These are phyloP conservation scores for Philaethria dido DNA, from an alignment of 2,888 invertebrate genomes.

Conservation along the genomic window DNA sequence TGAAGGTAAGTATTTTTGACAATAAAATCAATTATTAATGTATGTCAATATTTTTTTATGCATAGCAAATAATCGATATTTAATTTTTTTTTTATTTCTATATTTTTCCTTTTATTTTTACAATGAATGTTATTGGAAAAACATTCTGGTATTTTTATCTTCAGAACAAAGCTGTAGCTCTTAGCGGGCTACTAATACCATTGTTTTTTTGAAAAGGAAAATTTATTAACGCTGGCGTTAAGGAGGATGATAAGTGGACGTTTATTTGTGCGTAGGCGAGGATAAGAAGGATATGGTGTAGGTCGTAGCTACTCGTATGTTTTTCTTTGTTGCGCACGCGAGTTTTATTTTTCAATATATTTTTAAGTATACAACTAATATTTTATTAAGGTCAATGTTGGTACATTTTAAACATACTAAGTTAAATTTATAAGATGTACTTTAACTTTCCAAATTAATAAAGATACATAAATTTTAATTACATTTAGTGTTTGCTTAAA, in stretches of 20 bases:
- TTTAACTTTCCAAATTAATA: too few species aligned
- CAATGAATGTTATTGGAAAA: not conserved
- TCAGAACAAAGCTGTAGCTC: not conserved
- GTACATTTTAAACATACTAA: too few species aligned
- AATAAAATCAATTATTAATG: not conserved
- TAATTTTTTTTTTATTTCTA: not conserved
- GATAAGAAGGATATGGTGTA: slow-evolving; percentile 2
- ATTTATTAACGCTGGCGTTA: slow-evolving; percentile 4
- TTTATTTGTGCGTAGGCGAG: slow-evolving; percentile 15
- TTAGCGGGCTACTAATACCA: slow-evolving; percentile 3
- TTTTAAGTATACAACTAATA: too few species aligned
- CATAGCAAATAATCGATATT: not conserved
- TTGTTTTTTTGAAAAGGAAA: slow-evolving; percentile 17
- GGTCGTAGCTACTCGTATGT: not conserved
- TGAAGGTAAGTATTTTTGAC: slow-evolving; percentile 33
- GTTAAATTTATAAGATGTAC: too few species aligned
- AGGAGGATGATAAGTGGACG: not conserved
- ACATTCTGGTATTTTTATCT: not conserved
- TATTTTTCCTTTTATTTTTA: not conserved
- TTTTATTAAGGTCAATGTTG: too few species aligned
- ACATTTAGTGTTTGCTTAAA: too few species aligned
- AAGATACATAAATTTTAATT: too few species aligned
- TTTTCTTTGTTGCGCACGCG: slow-evolving; percentile 3
- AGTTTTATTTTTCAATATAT: not conserved
- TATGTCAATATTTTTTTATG: not conserved